These are phyloP conservation scores for Tyria jacobaeae DNA, from an alignment of 2,888 invertebrate genomes.

Conservation along the genomic window DNA sequence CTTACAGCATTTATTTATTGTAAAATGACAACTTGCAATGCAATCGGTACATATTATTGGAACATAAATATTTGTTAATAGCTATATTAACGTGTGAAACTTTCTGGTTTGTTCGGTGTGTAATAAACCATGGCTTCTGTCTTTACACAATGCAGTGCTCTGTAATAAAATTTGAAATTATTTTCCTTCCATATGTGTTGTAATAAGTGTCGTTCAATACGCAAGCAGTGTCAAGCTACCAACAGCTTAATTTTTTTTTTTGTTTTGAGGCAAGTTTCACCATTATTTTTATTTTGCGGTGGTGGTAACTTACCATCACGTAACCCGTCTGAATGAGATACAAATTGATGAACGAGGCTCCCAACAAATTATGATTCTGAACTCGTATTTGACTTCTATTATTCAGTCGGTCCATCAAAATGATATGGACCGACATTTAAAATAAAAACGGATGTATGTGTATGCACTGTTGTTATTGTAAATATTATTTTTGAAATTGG, in stretches of 20 bases:
- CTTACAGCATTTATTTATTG: neutral
- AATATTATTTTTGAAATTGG: slow-evolving; percentile 48
- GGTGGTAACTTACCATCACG: no score
- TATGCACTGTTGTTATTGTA: slow-evolving; percentile 42
- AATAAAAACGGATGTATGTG: slow-evolving; percentile 6
- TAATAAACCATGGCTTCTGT: neutral
- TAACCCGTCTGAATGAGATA: no score
- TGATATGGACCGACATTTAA: neutral
- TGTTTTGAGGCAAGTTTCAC: neutral
- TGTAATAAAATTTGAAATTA: neutral
- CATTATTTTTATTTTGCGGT: no score
- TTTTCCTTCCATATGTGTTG: slow-evolving; percentile 9
- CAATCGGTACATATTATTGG: neutral
- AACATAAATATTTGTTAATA: neutral
- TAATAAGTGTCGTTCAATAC: neutral
- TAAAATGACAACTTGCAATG: neutral
- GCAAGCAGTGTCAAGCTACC: slow-evolving; percentile 5
- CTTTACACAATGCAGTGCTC: neutral
- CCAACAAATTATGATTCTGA: neutral
- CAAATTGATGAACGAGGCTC: neutral
- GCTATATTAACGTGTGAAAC: neutral
- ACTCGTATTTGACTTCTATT: neutral
- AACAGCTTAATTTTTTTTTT: slow-evolving; percentile 1
- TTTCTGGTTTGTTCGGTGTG: neutral
- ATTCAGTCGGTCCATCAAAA: neutral